phyloP scores from a whole-genome alignment of 1,140 invertebrate genomes.

The Nymphalis io region DNA sequence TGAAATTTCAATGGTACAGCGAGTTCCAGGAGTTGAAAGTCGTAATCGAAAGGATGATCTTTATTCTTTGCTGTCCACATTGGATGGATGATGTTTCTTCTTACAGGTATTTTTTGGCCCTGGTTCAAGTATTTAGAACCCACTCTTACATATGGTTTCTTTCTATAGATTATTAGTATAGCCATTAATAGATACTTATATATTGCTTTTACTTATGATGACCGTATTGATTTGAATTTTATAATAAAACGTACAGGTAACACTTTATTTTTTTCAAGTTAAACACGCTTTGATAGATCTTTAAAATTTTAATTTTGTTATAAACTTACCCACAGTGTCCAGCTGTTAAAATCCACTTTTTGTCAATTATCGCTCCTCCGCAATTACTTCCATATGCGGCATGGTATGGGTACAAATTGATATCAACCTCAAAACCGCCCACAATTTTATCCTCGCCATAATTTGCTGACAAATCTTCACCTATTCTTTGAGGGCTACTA shows the following conservation, averaged over 20 bases:
- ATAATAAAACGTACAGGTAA: too few relatives aligned
- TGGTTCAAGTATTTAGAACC: constrained; percentile 67
- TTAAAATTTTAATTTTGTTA: not conserved
- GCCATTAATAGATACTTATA: too few relatives aligned
- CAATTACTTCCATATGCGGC: constrained; percentile 67
- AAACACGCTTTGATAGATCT: not conserved
- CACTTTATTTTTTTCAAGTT: too few relatives aligned
- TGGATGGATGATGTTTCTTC: constrained; percentile 54
- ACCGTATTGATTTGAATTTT: too few relatives aligned
- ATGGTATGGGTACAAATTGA: constrained; percentile 70
- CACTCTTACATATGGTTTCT: constrained; percentile 61
- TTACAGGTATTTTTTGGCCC: constrained; percentile 50
- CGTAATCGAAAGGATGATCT: constrained; percentile 69
- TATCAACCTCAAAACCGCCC: constrained; percentile 64
- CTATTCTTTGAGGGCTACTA: constrained; percentile 7
- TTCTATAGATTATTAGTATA: constrained; percentile 45
- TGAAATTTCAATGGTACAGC: constrained; percentile 53
- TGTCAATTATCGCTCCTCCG: constrained; percentile 68
- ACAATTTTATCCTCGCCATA: constrained; percentile 62
- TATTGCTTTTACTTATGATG: too few relatives aligned
- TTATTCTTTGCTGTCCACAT: constrained; percentile 57
- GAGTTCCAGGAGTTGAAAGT: constrained; percentile 66
- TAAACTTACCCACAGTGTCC: constrained; percentile 70
- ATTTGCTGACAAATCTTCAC: constrained; percentile 27
- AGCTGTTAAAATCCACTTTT: constrained; percentile 64